These are phyloP conservation scores for Herpetotheres cachinnans DNA, from an alignment of 2,113 vertebrate genomes.

Conservation along the genomic window DNA sequence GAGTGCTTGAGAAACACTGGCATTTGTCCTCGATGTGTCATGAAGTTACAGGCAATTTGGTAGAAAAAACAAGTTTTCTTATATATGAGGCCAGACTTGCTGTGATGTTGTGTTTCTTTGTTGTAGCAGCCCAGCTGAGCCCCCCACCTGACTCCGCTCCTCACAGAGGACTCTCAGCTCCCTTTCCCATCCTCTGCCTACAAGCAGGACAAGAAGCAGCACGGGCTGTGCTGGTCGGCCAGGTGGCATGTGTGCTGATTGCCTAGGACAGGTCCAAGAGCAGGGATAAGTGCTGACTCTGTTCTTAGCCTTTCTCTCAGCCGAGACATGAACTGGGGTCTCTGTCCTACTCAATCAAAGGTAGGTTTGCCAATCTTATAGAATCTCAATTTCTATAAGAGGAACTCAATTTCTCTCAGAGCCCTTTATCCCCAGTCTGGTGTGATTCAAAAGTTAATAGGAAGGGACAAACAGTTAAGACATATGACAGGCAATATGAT, in stretches of 20 bases:
- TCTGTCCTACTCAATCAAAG: background rate
- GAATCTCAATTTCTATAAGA: constrained; percentile 6
- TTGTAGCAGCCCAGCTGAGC: background rate
- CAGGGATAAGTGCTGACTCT: background rate
- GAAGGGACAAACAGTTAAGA: constrained; percentile 59
- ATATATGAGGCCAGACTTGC: background rate
- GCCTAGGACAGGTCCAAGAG: background rate
- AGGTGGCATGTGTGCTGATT: background rate
- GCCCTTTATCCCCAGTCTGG: background rate
- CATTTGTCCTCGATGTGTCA: constrained; percentile 5
- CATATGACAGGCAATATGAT: constrained; percentile 51
- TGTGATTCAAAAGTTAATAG: constrained; percentile 55
- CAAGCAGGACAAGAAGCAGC: background rate
- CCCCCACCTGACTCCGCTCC: background rate
- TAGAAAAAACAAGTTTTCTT: background rate
- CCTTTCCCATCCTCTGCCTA: background rate
- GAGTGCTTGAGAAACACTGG: constrained; percentile 12
- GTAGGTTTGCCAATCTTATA: background rate
- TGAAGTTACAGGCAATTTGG: constrained; percentile 10
- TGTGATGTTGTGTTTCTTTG: background rate
- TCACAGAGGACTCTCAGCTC: background rate
- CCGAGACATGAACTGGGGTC: background rate
- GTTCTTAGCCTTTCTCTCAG: background rate
- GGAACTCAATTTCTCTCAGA: constrained; percentile 29
- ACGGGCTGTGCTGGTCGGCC: accelerated